Evolutionary conservation across 2,113 vertebrate species (phyloP).

Genomic region (Heptranchias perlo): DNA sequence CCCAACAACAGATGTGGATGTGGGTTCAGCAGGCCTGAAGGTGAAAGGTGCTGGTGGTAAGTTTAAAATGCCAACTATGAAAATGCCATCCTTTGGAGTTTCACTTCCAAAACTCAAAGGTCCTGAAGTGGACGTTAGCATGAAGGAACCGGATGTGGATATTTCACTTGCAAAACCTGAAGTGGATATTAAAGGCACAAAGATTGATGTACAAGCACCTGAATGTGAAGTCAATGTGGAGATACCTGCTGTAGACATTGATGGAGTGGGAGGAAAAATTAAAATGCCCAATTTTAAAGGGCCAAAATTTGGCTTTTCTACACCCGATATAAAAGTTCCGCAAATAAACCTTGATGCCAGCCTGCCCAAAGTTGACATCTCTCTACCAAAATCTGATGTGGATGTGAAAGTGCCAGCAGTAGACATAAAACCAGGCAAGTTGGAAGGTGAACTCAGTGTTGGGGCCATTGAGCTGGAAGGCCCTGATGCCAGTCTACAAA

Average conservation of each 20-base stretch:
- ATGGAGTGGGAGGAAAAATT: background rate
- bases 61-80: conserved; percentile 38
- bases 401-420: too few relatives aligned
- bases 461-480: too few relatives aligned
- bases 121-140: background rate
- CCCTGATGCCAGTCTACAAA: too few relatives aligned
- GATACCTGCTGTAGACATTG: background rate
- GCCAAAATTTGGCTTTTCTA: background rate
- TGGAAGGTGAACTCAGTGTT: too few relatives aligned
- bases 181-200: background rate
- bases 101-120: conserved; percentile 1
- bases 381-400: too few relatives aligned
- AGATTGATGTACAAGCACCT: background rate
- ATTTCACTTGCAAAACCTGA: fast-evolving
- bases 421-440: too few relatives aligned
- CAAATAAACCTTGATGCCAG: background rate
- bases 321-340: background rate
- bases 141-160: conserved; percentile 35
- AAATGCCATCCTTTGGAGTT: conserved; percentile 32
- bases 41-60: background rate
- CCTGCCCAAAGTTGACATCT: conserved; percentile 31
- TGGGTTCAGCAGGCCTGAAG: background rate
- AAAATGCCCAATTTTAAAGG: conserved; percentile 53
- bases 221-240: background rate
- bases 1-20: conserved; percentile 33